Evolutionary conservation across 2,888 invertebrate genomes (phyloP).

Genomic region (Parasteatoda lunata): DNA sequence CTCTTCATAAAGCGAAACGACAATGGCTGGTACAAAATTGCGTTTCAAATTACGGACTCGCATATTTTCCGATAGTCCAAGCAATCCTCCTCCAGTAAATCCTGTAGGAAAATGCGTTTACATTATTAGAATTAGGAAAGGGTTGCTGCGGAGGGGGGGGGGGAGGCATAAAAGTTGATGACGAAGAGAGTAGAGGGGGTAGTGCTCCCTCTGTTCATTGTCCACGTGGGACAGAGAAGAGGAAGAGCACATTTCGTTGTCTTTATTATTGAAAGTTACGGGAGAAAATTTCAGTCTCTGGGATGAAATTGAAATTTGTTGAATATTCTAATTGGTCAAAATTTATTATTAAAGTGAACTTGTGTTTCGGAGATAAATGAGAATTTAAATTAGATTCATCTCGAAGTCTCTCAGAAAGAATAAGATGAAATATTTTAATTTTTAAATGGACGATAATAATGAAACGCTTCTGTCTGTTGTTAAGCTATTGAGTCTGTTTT

Average conservation of each 20-base stretch:
- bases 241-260: constrained; percentile 35
- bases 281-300: constrained; percentile 52
- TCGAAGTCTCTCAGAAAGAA: too few relatives aligned
- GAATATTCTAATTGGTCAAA: constrained; percentile 37
- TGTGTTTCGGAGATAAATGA: not conserved
- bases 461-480: too few relatives aligned
- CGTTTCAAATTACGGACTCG: constrained; percentile 66
- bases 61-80: constrained; percentile 63
- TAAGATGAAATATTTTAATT: too few relatives aligned
- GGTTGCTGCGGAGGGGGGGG: not conserved
- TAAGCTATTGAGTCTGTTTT: too few relatives aligned
- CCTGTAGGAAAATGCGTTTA: constrained; percentile 66
- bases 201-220: constrained; percentile 15
- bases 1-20: constrained; percentile 66
- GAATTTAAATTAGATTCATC: too few relatives aligned
- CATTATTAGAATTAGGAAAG: constrained; percentile 59
- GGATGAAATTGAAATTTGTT: constrained; percentile 31
- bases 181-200: too few relatives aligned
- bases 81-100: constrained; percentile 41
- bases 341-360: constrained; percentile 58
- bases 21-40: constrained; percentile 63
- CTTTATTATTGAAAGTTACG: constrained; percentile 57
- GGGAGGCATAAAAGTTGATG: not conserved
- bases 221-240: constrained; percentile 10
- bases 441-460: too few relatives aligned